These are phyloP conservation scores for Cecidostiba fungosa DNA, from an alignment of 2,888 invertebrate species.

Conservation along the genomic window DNA sequence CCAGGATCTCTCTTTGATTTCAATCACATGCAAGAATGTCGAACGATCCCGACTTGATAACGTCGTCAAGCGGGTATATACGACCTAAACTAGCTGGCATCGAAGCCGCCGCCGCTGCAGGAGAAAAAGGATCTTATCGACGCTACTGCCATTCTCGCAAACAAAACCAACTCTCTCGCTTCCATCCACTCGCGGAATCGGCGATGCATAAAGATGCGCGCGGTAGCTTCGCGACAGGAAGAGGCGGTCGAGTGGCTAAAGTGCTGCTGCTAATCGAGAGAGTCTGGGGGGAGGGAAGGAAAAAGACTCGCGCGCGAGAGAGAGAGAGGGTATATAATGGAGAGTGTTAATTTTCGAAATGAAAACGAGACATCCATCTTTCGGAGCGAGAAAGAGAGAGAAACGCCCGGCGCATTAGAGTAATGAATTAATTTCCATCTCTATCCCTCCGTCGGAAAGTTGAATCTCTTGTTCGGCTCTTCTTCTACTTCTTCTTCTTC, in stretches of 20 bases:
- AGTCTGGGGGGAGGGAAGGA: constrained; percentile 9
- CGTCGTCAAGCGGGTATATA: neutral
- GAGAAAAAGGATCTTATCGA: neutral
- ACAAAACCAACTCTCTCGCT: neutral
- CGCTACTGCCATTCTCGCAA: no score
- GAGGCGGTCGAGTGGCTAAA: constrained; percentile 61
- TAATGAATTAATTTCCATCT: constrained; percentile 80
- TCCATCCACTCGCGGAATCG: constrained; percentile 1
- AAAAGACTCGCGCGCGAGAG: neutral
- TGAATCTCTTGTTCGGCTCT: constrained; percentile 63
- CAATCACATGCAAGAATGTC: neutral
- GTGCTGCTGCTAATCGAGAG: constrained; percentile 63
- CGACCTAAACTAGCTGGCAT: neutral
- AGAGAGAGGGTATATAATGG: constrained; percentile 70
- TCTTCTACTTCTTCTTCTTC: constrained; percentile 15
- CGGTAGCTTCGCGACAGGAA: constrained; percentile 56
- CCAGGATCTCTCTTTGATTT: neutral
- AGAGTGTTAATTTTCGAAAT: constrained; percentile 80
- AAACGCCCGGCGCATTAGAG: constrained; percentile 77
- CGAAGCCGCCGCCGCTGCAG: no score
- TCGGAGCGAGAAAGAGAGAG: constrained; percentile 46
- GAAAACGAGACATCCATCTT: constrained; percentile 79
- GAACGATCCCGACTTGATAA: neutral
- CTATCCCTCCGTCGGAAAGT: constrained; percentile 59
- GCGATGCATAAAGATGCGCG: neutral